Conservation (phyloP, 2,797 vertebrate genomes). For the Myioborus miniatus region DNA sequence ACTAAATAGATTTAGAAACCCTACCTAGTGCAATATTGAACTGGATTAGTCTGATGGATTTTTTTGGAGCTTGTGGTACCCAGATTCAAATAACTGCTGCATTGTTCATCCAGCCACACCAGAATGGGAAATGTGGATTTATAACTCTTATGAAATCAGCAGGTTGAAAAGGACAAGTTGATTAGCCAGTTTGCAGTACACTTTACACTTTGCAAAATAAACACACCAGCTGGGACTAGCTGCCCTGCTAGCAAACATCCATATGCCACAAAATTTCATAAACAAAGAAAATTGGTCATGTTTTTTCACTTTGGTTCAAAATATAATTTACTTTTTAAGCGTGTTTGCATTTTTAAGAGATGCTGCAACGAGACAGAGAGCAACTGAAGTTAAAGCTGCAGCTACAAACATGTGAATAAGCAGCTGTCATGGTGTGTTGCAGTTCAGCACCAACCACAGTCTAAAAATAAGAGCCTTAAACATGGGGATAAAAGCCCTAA, state of each 20-base stretch:
- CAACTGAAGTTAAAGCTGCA: not conserved
- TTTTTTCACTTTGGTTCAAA: not conserved
- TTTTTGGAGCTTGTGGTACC: not conserved
- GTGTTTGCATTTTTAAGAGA: not conserved
- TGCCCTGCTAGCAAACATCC: slow-evolving; percentile 26
- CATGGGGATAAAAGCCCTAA: not conserved
- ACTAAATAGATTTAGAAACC: not conserved
- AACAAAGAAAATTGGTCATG: not conserved
- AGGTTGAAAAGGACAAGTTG: slow-evolving; percentile 30
- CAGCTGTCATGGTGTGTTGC: not conserved
- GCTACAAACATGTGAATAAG: not conserved
- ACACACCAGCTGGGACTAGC: slow-evolving; percentile 34
- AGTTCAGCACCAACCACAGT: not conserved
- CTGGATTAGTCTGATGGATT: not conserved
- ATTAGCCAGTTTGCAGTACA: not conserved
- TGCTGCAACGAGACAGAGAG: not conserved
- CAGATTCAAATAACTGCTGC: not conserved
- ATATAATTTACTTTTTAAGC: not conserved
- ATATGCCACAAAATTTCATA: slow-evolving; percentile 38
- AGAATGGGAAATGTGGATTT: not conserved
- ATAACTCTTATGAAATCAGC: not conserved
- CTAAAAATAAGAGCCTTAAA: slow-evolving; percentile 26
- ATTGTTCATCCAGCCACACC: not conserved
- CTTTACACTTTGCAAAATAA: slow-evolving; percentile 22
- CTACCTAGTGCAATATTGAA: not conserved